A percentile compares a stretch with the other conserved stretches of the same genome.
Evolutionary conservation across 2,888 invertebrate genomes (phyloP).

Genomic region (Julus scanicus): DNA sequence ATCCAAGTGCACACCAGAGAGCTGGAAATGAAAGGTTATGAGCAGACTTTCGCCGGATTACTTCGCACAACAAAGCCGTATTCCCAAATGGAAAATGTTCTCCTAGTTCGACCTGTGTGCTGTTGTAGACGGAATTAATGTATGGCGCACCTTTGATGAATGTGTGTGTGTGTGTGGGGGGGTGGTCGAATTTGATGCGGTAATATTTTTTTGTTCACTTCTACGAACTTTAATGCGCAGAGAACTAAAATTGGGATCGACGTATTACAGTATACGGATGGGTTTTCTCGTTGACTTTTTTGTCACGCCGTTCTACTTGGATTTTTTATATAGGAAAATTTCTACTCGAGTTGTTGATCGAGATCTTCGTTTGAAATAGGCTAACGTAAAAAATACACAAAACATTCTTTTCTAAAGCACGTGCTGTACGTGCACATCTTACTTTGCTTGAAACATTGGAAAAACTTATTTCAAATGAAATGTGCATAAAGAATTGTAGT

Average conservation of each 20-base stretch:
- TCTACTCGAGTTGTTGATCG: no score
- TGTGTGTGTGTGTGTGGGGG: no score
- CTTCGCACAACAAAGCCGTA: conserved; percentile 31
- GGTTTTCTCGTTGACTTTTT: no score
- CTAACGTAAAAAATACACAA: no score
- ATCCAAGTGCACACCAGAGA: conserved; percentile 38
- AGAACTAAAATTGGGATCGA: not conserved
- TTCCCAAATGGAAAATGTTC: conserved; percentile 12
- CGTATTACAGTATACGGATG: not conserved
- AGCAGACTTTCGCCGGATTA: conserved; percentile 1
- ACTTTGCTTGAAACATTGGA: no score
- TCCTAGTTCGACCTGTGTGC: not conserved
- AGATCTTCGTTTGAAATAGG: no score
- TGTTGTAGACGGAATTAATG: not conserved
- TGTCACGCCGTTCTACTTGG: not conserved
- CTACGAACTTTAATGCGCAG: not conserved
- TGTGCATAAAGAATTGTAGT: no score
- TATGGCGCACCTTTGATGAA: conserved; percentile 34
- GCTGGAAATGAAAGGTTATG: conserved; percentile 39
- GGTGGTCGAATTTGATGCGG: not conserved
- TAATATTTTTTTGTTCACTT: not conserved
- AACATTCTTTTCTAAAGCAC: no score
- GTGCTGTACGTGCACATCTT: no score
- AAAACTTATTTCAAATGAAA: no score
- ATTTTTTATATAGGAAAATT: no score